Conservation (phyloP, 2,888 invertebrate genomes). For the Agapetus fuscipes region DNA sequence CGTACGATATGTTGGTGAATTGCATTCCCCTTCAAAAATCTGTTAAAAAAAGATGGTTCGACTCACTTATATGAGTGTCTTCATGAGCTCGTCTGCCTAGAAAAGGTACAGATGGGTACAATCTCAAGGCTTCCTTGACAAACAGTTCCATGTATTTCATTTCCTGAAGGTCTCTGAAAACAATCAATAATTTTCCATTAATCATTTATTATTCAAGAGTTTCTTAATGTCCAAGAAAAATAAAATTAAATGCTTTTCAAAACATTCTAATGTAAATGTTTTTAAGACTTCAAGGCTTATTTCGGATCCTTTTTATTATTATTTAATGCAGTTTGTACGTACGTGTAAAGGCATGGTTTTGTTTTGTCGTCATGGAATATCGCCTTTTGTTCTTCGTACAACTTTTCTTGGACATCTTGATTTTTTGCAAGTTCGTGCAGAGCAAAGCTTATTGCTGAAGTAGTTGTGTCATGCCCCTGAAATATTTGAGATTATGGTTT, state of each 20-base stretch:
- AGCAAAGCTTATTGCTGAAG: slow-evolving; percentile 40
- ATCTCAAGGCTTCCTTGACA: slow-evolving; percentile 31
- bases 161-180: background rate
- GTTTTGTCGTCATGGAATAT: slow-evolving; percentile 31
- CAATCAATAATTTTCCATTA: too few relatives aligned
- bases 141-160: slow-evolving; percentile 30
- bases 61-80: slow-evolving; percentile 28
- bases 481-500: too few relatives aligned
- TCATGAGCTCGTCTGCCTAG: slow-evolving; percentile 26
- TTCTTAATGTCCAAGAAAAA: too few relatives aligned
- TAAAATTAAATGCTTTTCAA: too few relatives aligned
- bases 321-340: too few relatives aligned
- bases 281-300: too few relatives aligned
- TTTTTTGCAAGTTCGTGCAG: slow-evolving; percentile 38
- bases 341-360: slow-evolving; percentile 19
- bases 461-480: slow-evolving; percentile 44
- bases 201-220: too few relatives aligned
- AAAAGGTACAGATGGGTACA: slow-evolving; percentile 31
- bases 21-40: too few relatives aligned
- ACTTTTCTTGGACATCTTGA: slow-evolving; percentile 38
- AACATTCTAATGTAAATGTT: too few relatives aligned
- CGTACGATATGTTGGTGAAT: too few relatives aligned
- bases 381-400: slow-evolving; percentile 34
- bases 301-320: too few relatives aligned
- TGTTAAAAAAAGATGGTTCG: background rate